These are phyloP conservation scores for Dermatemys mawii DNA, from an alignment of 2,113 vertebrate genomes.

Conservation along the genomic window DNA sequence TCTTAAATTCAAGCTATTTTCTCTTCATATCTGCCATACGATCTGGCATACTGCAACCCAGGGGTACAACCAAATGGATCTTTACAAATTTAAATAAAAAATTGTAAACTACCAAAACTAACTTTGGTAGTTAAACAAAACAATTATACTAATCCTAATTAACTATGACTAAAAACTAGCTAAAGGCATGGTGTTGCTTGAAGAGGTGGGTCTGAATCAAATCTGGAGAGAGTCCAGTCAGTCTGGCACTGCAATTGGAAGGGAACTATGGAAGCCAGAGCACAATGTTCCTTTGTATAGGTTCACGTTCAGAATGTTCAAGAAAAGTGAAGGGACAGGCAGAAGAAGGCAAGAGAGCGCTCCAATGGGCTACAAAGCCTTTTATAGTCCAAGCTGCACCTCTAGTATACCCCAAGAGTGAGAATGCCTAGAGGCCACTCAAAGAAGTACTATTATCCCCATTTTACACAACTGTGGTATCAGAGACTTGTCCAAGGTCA, in stretches of 20 bases:
- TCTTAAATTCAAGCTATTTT: neutral
- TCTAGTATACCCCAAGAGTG: neutral
- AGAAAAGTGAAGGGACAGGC: neutral
- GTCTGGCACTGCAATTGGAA: neutral
- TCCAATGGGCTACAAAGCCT: neutral
- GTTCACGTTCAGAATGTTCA: neutral
- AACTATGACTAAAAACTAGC: neutral
- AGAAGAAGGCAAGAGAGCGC: neutral
- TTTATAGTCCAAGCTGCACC: neutral
- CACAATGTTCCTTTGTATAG: neutral
- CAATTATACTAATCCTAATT: neutral
- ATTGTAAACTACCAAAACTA: too few relatives aligned
- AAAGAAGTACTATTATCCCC: neutral
- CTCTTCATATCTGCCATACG: neutral
- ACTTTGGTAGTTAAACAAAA: accelerated
- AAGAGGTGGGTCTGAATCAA: neutral
- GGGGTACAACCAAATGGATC: neutral
- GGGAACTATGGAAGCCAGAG: neutral
- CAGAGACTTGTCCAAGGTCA: neutral
- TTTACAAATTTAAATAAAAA: neutral
- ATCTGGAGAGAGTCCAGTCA: neutral
- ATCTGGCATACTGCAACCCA: neutral
- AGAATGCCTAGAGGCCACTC: neutral
- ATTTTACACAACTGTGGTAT: neutral
- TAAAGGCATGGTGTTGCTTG: neutral